These are phyloP conservation scores for Melanotaenia pygmaea DNA, from an alignment of 2,797 vertebrate genomes.

Conservation along the genomic window DNA sequence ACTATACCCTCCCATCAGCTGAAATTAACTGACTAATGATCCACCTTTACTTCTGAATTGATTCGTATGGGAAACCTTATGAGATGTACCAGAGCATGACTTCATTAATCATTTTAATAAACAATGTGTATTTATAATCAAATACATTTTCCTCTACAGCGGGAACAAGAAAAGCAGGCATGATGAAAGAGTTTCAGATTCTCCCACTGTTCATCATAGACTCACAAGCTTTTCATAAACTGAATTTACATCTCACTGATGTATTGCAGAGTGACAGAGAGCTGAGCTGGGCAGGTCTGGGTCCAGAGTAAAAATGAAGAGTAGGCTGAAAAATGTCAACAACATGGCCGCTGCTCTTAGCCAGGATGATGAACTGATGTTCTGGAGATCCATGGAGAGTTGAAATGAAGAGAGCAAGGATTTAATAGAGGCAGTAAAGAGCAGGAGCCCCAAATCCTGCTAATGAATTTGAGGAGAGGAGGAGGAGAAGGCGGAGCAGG, in stretches of 20 bases:
- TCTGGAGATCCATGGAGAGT: slow-evolving; percentile 44
- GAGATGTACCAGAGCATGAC: neutral
- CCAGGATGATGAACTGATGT: slow-evolving; percentile 61
- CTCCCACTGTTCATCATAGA: slow-evolving; percentile 31
- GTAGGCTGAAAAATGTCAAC: slow-evolving; percentile 50
- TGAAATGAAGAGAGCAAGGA: slow-evolving; percentile 57
- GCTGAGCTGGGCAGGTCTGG: slow-evolving; percentile 12
- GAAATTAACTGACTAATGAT: slow-evolving; percentile 6
- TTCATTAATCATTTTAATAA: slow-evolving; percentile 9
- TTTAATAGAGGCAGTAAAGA: slow-evolving; percentile 77
- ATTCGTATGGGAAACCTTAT: slow-evolving; percentile 9
- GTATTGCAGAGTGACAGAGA: slow-evolving; percentile 30
- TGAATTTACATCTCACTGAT: slow-evolving; percentile 55
- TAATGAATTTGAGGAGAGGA: slow-evolving; percentile 65
- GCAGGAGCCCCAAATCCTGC: slow-evolving; percentile 40
- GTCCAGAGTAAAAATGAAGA: slow-evolving; percentile 32
- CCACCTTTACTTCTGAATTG: neutral
- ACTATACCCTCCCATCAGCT: neutral
- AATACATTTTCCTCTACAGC: neutral
- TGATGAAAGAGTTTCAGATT: slow-evolving; percentile 9
- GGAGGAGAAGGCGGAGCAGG: neutral
- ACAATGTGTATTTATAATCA: neutral
- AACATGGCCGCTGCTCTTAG: slow-evolving; percentile 43
- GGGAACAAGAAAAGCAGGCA: neutral
- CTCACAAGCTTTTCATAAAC: slow-evolving; percentile 33